Evolutionary conservation across 2,113 vertebrate species (phyloP).

Genomic region (Calyptommatus sinebrachiatus): DNA sequence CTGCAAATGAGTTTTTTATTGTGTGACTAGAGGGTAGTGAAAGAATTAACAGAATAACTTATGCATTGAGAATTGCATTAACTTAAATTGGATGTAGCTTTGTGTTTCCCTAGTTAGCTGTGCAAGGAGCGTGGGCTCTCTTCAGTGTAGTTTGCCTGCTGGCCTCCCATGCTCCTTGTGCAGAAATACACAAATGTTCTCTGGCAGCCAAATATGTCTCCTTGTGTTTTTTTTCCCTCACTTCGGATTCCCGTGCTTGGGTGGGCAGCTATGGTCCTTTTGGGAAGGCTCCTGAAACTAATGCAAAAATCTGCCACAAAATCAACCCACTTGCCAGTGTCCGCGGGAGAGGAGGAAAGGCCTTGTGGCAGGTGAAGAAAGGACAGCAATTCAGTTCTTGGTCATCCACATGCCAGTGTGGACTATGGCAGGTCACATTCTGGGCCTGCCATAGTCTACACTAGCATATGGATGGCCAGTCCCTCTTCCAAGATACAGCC

Average conservation of each 20-base stretch:
- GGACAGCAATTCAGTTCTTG: no score
- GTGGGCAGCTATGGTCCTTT: neutral
- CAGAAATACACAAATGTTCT: no score
- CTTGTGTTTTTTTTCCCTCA: no score
- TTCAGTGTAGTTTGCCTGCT: neutral
- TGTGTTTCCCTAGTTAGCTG: neutral
- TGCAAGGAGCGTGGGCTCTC: no score
- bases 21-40: neutral
- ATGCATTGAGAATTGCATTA: neutral
- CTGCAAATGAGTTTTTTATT: neutral
- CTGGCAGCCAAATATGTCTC: constrained; percentile 18
- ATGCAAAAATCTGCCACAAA: neutral
- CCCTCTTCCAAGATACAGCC: no score
- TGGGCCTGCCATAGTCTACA: no score
- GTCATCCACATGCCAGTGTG: no score
- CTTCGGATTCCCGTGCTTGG: neutral
- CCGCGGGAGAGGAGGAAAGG: neutral
- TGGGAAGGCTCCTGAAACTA: neutral
- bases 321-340: neutral
- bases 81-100: neutral
- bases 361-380: no score
- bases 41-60: neutral
- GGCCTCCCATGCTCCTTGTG: neutral
- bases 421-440: no score
- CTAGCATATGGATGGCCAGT: no score